Base-by-base conservation (phyloP, 2,888 invertebrate species). In the Cerastoderma edule region DNA sequence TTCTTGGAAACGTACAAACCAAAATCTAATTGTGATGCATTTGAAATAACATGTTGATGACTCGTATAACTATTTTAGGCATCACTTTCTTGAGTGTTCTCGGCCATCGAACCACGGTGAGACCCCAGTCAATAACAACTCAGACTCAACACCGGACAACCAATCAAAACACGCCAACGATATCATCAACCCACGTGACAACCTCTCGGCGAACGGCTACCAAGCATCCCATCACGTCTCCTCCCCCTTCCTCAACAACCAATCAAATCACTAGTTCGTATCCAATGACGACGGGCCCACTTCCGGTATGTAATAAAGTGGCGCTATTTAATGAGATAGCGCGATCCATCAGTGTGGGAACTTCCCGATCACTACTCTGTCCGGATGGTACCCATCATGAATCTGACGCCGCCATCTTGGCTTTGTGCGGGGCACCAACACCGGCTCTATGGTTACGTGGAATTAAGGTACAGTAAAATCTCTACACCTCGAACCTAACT, bases 381-480 rank as follows among this genome's bases (percentile, higher is more conserved):
- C 46, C 2, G 46, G 46, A 46, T 46, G 46, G 46, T 5, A 5
- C n/a, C 46, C 46, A 46, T 46, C 46, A 46, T n/a, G 19, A 46
- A n/a, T 46, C 46, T 46, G 46, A 46, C n/a, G 46, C 46, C n/a
- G 46, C 46, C n/a, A 46, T 46, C 16, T 46, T n/a, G n/a, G 46
- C 46, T n/a, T n/a, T 46, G 46, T 46, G 46, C n/a, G 46, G 46
- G 46, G 46, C 46, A 2, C 46, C 46, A 46, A 19, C n/a, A 46
- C 46, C 46, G n/a, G n/a, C 46, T 2, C n/a, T n/a, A 46, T 46
- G 46, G 46, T 5, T 46, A 46, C 46, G 46, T 3, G 46, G 46
- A 46, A 16, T 46, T 19, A 1, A n/a, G 46, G 46, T 46, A n/a
- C n/a, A n/a, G n/a, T n/a, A n/a, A n/a, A n/a, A n/a, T n/a, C n/a